These are phyloP conservation scores for Marmota monax DNA, from an alignment of 2,113 vertebrate genomes.

Conservation along the genomic window DNA sequence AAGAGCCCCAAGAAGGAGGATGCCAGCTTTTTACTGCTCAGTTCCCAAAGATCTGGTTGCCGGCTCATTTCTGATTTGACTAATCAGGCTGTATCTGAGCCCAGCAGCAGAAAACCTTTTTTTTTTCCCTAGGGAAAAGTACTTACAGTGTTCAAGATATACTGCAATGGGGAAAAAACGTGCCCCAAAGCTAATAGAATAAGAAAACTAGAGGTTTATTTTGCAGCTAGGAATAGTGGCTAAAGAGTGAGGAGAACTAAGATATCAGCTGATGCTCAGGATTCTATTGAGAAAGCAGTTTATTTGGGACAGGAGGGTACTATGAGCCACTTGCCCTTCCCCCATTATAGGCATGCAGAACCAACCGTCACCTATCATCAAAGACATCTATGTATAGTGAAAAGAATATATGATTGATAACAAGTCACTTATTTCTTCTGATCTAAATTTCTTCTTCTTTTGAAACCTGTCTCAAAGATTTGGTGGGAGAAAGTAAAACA, in stretches of 20 bases:
- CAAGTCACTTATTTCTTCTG: neutral
- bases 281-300: neutral
- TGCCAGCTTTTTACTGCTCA: neutral
- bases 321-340: neutral
- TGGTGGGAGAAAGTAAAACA: slow-evolving; percentile 4
- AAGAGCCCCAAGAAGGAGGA: neutral
- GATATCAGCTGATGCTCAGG: neutral
- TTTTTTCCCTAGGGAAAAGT: neutral
- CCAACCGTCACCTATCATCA: neutral
- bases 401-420: neutral
- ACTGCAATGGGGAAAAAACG: neutral
- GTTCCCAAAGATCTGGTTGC: neutral
- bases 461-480: neutral
- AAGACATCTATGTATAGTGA: neutral
- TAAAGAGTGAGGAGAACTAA: neutral
- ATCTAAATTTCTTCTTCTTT: neutral
- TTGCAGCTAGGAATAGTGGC: neutral
- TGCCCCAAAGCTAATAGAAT: neutral
- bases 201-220: neutral
- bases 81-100: neutral
- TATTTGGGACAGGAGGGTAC: neutral
- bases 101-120: neutral
- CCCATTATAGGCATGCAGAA: neutral
- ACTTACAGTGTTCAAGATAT: neutral
- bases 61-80: neutral